Percentiles rank a stretch among this genome's conserved stretches.
phyloP scores from a whole-genome alignment of 2,797 vertebrate genomes.

The Mormyrops boulengeri region DNA sequence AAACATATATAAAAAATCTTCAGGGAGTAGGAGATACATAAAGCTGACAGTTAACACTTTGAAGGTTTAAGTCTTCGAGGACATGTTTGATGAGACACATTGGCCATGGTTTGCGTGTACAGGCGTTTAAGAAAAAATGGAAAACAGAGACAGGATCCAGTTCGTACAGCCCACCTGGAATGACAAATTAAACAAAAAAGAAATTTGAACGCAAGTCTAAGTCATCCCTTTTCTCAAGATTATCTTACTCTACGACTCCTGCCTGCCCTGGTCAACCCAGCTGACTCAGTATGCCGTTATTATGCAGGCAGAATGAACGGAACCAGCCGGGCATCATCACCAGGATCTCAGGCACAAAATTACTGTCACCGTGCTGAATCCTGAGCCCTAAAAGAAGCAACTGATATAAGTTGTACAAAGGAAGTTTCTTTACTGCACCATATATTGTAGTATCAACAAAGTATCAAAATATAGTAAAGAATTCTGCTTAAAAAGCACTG shows the following conservation, averaged over 20 bases:
- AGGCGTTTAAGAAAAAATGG: neutral
- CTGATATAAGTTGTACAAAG: neutral
- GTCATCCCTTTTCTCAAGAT: neutral
- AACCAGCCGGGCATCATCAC: neutral
- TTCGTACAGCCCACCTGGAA: neutral
- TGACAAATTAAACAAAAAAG: neutral
- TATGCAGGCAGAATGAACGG: neutral
- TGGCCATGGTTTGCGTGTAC: neutral
- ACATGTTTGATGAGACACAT: neutral
- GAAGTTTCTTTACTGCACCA: neutral
- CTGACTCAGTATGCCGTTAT: neutral
- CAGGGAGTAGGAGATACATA: neutral
- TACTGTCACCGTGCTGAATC: neutral
- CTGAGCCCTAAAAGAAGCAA: neutral
- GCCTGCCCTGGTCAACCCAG: neutral
- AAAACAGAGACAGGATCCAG: neutral
- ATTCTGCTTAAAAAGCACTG: neutral
- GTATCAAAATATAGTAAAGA: neutral
- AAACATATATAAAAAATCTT: neutral
- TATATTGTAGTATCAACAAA: neutral
- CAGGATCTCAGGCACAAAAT: neutral
- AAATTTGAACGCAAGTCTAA: neutral
- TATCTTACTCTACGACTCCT: neutral
- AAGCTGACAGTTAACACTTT: neutral
- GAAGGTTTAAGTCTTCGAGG: neutral